phyloP scores from a whole-genome alignment of 2,113 vertebrate genomes.

The Pampusana beccarii region DNA sequence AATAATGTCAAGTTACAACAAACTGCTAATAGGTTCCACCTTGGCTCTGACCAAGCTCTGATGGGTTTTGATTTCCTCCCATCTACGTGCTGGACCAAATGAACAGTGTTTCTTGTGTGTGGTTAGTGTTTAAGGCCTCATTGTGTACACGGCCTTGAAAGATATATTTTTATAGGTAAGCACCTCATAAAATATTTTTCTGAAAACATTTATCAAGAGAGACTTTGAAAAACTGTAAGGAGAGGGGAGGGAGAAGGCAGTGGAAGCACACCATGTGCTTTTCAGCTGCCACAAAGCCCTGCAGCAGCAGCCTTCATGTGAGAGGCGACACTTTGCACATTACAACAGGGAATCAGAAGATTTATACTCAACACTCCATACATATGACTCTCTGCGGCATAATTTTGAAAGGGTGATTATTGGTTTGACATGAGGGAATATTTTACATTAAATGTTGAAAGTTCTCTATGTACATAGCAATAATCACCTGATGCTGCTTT shows the following conservation, averaged over 20 bases:
- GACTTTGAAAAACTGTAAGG: slow-evolving; percentile 71
- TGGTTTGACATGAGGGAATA: slow-evolving; percentile 76
- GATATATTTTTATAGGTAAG: slow-evolving; percentile 76
- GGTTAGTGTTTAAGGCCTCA: slow-evolving; percentile 62
- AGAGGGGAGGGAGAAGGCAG: neutral
- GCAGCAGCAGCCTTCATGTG: slow-evolving; percentile 54
- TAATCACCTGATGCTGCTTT: slow-evolving; percentile 78
- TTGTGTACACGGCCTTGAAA: slow-evolving; percentile 51
- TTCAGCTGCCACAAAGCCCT: slow-evolving; percentile 80
- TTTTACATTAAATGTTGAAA: slow-evolving; percentile 81
- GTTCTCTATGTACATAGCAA: slow-evolving; percentile 70
- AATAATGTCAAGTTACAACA: slow-evolving; percentile 56
- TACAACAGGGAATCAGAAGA: slow-evolving; percentile 79
- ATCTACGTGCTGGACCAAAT: neutral
- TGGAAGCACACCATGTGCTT: slow-evolving; percentile 79
- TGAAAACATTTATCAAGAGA: slow-evolving; percentile 79
- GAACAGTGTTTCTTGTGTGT: slow-evolving; percentile 44
- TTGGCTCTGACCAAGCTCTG: neutral
- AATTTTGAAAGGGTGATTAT: slow-evolving; percentile 83
- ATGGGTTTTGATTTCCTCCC: neutral
- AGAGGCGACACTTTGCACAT: slow-evolving; percentile 71
- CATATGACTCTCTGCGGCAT: slow-evolving; percentile 73
- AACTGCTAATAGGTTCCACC: slow-evolving; percentile 54
- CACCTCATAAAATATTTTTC: slow-evolving; percentile 78
- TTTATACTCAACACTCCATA: slow-evolving; percentile 79